Percentiles rank a stretch among this genome's conserved stretches.
Evolutionary conservation across 2,113 vertebrate species (phyloP).

Genomic region (Pitta sordida): DNA sequence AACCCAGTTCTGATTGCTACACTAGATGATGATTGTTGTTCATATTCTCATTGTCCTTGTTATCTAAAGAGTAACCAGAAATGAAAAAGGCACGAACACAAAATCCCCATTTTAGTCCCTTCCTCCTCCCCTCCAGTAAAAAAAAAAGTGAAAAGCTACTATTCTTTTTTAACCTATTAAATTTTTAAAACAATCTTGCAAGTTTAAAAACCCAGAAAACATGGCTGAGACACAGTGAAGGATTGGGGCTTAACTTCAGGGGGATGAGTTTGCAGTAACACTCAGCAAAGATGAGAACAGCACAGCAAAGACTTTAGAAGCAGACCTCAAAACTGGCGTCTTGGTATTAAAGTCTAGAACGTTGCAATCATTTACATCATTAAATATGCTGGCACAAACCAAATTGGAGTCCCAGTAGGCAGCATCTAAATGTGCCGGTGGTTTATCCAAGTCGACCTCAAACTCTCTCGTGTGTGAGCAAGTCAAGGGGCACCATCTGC

Average conservation of each 20-base stretch:
- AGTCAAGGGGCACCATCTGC: conserved; percentile 32
- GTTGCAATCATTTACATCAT: background rate
- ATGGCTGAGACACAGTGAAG: background rate
- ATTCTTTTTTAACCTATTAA: background rate
- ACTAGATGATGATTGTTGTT: background rate
- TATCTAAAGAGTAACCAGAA: background rate
- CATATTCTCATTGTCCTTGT: background rate
- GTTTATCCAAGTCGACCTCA: background rate
- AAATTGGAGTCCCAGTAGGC: background rate
- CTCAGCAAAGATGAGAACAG: background rate
- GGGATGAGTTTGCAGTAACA: background rate
- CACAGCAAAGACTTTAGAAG: background rate
- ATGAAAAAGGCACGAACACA: background rate
- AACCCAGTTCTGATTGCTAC: background rate
- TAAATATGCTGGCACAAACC: background rate
- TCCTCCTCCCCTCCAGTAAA: background rate
- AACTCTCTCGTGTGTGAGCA: background rate
- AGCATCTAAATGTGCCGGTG: background rate
- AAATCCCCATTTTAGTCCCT: background rate
- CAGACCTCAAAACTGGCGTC: background rate
- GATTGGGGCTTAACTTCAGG: background rate
- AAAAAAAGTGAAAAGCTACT: background rate
- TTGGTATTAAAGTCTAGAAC: background rate
- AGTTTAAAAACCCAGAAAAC: background rate
- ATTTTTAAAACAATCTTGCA: background rate